Evolutionary conservation across 2,888 invertebrate genomes (phyloP), one percentile per base, ranked within the genome.

Genomic region (Cordilura impudica): DNA sequence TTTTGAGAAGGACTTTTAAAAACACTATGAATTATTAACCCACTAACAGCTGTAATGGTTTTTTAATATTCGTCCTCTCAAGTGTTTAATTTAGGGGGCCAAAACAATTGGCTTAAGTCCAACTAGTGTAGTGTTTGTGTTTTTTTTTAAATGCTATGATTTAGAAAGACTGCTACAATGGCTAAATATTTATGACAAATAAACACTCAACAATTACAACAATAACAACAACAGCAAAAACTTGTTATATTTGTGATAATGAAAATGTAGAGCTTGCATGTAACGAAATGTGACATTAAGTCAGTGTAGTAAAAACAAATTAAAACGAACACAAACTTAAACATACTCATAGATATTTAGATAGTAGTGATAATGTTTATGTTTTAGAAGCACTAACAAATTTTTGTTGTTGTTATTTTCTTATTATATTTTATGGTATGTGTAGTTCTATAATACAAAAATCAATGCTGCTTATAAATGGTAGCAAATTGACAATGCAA

Each of bases 401-500:
- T n/a, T n/a, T n/a, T n/a, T n/a, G n/a, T n/a, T n/a, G n/a, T n/a
- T n/a, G n/a, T n/a, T n/a, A n/a, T n/a, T n/a, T n/a, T n/a, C n/a
- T n/a, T n/a, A n/a, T n/a, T n/a, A 23, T 45, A 26, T 54, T 31
- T 60, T 58, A 66, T 73, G 58, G 26, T 45, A 26, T 45, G 26
- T 51, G 39, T 43, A 16, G 16, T 49, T 1, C 16, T 51, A 51
- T 73, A 73, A 73, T 66, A 58, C 21, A 65, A 78, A 67, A 78
- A 78, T 73, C 78, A 78, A 78, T 73, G 69, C 51, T 73, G 54
- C 51, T 73, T 69, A 78, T 53, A 63, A 58, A 66, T 60, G 54
- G 61, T 35, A 47, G 47, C 29, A 67, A 47, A 75, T 45, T 63
- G 56, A 63, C 70, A 74, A 60, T 51, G 65, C 60, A 60, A 47